phyloP scores from a whole-genome alignment of 2,797 vertebrate genomes.

The Momotus momota region DNA sequence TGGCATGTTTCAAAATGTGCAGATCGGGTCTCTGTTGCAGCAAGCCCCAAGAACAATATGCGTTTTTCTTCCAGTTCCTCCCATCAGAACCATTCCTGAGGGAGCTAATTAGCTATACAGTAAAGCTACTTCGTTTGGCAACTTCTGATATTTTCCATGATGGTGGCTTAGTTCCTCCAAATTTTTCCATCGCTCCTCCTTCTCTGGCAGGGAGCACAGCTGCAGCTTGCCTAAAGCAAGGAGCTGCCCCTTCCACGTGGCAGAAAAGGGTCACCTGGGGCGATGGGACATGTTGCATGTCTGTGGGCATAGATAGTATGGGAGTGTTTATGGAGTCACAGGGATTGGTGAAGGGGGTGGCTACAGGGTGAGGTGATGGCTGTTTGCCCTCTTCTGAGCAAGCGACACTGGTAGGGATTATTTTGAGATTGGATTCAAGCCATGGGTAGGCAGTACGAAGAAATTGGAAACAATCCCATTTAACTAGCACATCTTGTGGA shows the following conservation, averaged over 20 bases:
- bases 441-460: background rate
- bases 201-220: background rate
- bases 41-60: background rate
- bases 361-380: background rate
- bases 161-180: background rate
- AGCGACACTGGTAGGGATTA: background rate
- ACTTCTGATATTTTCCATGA: background rate
- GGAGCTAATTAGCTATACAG: background rate
- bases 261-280: background rate
- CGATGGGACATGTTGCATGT: fast-evolving
- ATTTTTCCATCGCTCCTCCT: background rate
- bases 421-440: background rate
- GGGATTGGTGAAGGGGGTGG: fast-evolving
- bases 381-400: background rate
- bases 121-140: background rate
- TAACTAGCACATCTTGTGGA: background rate
- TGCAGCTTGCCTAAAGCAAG: fast-evolving
- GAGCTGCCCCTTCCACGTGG: fast-evolving
- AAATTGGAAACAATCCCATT: background rate
- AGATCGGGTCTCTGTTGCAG: background rate
- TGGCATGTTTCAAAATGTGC: background rate
- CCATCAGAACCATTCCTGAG: background rate
- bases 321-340: fast-evolving
- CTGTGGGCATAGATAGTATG: fast-evolving
- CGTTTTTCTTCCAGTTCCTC: background rate